These are phyloP conservation scores for Lampropteryx suffumata DNA, from an alignment of 2,888 invertebrate species.

Conservation along the genomic window DNA sequence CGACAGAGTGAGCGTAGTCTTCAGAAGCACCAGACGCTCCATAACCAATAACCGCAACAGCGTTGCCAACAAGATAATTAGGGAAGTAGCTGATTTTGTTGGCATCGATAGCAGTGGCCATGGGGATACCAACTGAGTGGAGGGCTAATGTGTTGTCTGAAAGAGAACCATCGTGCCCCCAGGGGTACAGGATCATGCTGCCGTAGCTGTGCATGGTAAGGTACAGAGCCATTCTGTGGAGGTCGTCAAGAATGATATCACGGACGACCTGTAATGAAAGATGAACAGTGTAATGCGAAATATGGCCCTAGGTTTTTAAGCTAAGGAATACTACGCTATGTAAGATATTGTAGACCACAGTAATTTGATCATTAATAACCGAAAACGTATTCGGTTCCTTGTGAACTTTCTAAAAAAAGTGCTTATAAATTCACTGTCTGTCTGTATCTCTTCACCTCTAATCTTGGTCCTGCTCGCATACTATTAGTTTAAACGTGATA, in stretches of 20 bases:
- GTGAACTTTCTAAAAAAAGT: too few species aligned
- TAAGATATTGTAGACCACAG: too few species aligned
- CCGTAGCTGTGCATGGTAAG: conserved; percentile 90
- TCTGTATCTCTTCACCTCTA: too few species aligned
- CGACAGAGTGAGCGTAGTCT: conserved; percentile 84
- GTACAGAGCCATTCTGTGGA: conserved; percentile 83
- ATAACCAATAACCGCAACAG: conserved; percentile 77
- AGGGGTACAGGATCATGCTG: conserved; percentile 86
- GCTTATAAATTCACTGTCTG: too few species aligned
- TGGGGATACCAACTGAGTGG: conserved; percentile 63
- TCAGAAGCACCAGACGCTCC: conserved; percentile 85
- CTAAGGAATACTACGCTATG: too few species aligned
- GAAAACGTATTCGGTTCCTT: too few species aligned
- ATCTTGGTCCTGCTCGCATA: too few species aligned
- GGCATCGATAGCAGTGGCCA: conserved; percentile 63
- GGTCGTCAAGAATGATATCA: conserved; percentile 78
- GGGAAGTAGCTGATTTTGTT: conserved; percentile 58
- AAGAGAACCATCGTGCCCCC: conserved; percentile 83
- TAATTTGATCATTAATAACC: too few species aligned
- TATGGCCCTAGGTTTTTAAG: too few species aligned
- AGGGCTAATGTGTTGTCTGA: conserved; percentile 75
- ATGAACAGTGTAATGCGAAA: background rate
- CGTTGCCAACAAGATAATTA: conserved; percentile 79
- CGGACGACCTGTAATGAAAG: conserved; percentile 65
- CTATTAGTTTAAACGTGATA: too few species aligned